phyloP scores from a whole-genome alignment of 1,140 invertebrate species.

The Zaprionus tsacasi region DNA sequence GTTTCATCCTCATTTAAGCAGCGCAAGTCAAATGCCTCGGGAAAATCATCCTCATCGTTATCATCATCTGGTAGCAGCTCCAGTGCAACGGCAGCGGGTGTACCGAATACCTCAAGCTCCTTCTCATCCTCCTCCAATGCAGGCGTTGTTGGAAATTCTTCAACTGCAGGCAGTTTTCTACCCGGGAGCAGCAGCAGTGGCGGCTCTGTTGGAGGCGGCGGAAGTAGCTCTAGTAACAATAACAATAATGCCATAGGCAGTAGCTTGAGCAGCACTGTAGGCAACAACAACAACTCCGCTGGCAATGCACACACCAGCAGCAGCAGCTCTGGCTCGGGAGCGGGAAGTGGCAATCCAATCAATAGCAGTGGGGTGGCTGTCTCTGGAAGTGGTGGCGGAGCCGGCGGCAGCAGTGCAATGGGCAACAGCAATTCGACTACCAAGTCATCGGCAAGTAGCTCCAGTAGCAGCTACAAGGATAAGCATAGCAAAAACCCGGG shows the following conservation, averaged over 20 bases:
- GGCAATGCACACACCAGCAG: constrained; percentile 3
- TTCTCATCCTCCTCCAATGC: constrained; percentile 33
- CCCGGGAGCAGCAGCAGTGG: constrained; percentile 28
- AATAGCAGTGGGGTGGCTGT: constrained; percentile 21
- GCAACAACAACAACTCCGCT: constrained; percentile 5
- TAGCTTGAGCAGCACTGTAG: constrained; percentile 16
- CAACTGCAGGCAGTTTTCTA: constrained; percentile 39
- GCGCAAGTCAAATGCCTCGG: constrained; percentile 59
- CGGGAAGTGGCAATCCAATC: constrained; percentile 38
- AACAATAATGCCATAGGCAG: constrained; percentile 35
- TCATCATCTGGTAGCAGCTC: constrained; percentile 56
- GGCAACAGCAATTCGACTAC: constrained; percentile 36
- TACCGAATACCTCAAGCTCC: constrained; percentile 48
- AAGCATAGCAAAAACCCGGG: constrained; percentile 77
- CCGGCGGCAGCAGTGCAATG: constrained; percentile 9
- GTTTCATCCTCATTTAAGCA: constrained; percentile 71
- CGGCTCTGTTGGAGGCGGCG: constrained; percentile 17
- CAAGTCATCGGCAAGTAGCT: constrained; percentile 55
- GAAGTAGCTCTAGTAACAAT: constrained; percentile 31
- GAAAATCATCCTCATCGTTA: constrained; percentile 63
- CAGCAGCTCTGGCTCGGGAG: constrained; percentile 35
- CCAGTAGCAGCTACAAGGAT: constrained; percentile 70
- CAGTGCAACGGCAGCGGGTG: constrained; percentile 24
- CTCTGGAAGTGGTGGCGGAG: neutral
- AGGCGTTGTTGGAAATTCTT: constrained; percentile 19